Percentiles rank a stretch among this genome's conserved stretches.
Conservation (phyloP, 1,140 invertebrate species). For the Leptinotarsa lineolata region DNA sequence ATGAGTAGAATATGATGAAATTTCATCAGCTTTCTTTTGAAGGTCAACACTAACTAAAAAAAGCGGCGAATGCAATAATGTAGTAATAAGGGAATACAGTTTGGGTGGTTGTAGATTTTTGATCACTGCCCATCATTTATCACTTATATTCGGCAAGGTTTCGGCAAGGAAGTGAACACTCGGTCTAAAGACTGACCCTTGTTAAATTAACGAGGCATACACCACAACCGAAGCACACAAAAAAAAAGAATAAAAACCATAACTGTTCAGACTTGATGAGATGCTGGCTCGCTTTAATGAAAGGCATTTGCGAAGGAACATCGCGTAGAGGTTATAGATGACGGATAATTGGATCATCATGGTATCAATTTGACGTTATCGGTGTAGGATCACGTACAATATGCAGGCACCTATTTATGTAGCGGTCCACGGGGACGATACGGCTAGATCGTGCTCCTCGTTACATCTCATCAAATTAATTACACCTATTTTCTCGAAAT, state of each 20-base stretch:
- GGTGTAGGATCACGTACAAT: conserved; percentile 19
- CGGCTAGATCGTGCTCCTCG: conserved; percentile 10
- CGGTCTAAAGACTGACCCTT: not conserved
- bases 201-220: not conserved
- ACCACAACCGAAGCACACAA: not conserved
- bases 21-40: no score
- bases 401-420: conserved; percentile 14
- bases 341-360: conserved; percentile 18
- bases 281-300: not conserved
- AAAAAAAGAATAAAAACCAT: not conserved
- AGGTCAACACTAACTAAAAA: no score
- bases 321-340: conserved; percentile 12
- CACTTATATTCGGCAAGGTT: not conserved
- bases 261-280: conserved; percentile 3
- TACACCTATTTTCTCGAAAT: conserved; percentile 28
- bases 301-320: not conserved
- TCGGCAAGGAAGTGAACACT: not conserved
- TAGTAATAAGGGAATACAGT: no score
- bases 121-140: no score
- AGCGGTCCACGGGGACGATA: not conserved
- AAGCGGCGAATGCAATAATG: no score
- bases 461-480: conserved; percentile 28
- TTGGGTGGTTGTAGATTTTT: no score
- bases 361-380: conserved; percentile 19
- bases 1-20: no score